Conservation (phyloP, 2,113 vertebrate species). For the Centropus bengalensis region DNA sequence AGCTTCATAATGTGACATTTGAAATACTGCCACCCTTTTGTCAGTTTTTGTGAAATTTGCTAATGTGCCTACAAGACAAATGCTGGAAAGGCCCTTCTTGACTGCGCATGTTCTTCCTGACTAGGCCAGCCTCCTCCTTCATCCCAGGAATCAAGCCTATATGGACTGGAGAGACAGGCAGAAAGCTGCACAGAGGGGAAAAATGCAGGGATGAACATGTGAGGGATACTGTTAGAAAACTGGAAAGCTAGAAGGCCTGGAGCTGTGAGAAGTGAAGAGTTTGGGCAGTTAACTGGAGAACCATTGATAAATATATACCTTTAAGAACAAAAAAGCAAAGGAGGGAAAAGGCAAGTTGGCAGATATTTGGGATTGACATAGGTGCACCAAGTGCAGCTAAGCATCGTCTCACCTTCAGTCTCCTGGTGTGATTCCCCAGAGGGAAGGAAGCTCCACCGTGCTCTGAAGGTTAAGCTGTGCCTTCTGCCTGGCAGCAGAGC, state of each 20-base stretch:
- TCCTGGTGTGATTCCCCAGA: not conserved
- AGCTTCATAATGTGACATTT: accelerated
- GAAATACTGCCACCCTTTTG: not conserved
- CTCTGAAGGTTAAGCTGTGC: conserved; percentile 58
- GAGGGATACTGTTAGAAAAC: not conserved
- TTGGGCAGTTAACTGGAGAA: not conserved
- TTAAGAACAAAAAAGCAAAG: not conserved
- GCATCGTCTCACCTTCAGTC: conserved; percentile 27
- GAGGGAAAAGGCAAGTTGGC: not conserved
- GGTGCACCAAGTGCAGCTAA: not conserved
- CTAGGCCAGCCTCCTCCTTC: not conserved
- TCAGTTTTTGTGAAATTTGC: not conserved
- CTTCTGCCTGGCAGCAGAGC: conserved; percentile 48
- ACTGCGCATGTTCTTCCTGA: not conserved
- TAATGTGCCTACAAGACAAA: not conserved
- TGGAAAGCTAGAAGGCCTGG: not conserved
- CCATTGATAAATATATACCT: not conserved
- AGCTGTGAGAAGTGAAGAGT: not conserved
- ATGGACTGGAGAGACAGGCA: not conserved
- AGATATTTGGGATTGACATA: not conserved
- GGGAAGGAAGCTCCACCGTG: not conserved
- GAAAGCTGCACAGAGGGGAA: not conserved
- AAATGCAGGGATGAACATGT: accelerated
- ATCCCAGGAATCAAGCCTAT: not conserved
- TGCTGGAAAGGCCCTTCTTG: not conserved